Base-by-base conservation (phyloP, 2,888 invertebrate genomes). In the Seira musarum region DNA sequence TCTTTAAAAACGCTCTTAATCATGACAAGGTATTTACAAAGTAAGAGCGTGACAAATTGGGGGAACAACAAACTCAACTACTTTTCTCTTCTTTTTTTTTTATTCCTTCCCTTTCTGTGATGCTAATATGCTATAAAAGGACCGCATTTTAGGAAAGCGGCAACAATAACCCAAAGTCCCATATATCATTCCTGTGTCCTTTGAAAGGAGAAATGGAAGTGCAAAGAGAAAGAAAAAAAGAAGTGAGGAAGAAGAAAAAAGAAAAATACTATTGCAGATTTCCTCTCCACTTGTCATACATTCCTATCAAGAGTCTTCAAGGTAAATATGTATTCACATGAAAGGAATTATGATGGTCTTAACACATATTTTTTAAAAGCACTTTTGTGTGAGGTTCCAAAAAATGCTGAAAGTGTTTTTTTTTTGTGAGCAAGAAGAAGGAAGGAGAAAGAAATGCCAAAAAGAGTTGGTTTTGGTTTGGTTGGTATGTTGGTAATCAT, bases 341-440 rank as follows among this genome's bases (percentile, higher is more conserved):
- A 40, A 40, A 40, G 40, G 40, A 40, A 40, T 40, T 40, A 40
- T 40, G 40, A 13, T 40, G 13, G 6, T 40, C 40, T 40, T 40
- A 40, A 40, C 40, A 40, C 40, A 40, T 13, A 40, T 40, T 40
- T n/a, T n/a, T 40, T 40, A 40, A 40, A 40, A 40, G 40, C 40
- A 5, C 13, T 40, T 40, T 40, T 57, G 5, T 57, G 8, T 57
- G 49, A 60, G 57, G 21, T 13, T 40, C 40, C 13, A n/a, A n/a
- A n/a, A n/a, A 71, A 70, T 66, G 67, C 46, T 78, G 71, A 71
- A 70, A 78, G 71, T 71, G 40, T 40, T n/a, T n/a, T n/a, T n/a
- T n/a, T n/a, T n/a, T n/a, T n/a, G n/a, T n/a, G n/a, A n/a, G n/a
- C n/a, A n/a, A n/a, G n/a, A n/a, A n/a, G n/a, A n/a, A 13, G 40